These are phyloP conservation scores for Clarias fuscus DNA, from an alignment of 2,797 vertebrate genomes.

Conservation along the genomic window DNA sequence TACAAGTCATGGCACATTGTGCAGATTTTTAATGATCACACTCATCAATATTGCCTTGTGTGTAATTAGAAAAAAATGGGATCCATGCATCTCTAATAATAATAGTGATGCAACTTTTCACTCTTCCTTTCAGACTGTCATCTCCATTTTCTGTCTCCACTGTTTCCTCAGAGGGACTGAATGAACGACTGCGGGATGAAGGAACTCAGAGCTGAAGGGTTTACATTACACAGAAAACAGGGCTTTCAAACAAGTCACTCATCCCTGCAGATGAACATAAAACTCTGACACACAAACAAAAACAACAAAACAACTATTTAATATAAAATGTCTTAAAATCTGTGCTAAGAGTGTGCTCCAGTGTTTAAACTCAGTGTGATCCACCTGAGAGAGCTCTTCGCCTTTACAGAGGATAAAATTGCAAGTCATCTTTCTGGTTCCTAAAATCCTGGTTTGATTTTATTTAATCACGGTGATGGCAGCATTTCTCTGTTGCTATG, in stretches of 20 bases:
- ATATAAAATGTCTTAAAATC: constrained; percentile 19
- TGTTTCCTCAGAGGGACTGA: constrained; percentile 76
- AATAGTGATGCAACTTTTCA: constrained; percentile 14
- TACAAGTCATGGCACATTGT: background rate
- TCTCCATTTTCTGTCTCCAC: constrained; percentile 78
- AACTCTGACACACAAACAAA: constrained; percentile 2
- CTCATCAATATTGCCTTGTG: background rate
- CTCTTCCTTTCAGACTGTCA: constrained; percentile 63
- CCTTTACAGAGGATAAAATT: background rate
- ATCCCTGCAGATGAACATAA: background rate
- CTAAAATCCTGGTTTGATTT: constrained; percentile 17
- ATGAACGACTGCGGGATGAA: constrained; percentile 70
- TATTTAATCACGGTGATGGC: constrained; percentile 2
- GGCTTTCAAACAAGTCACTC: constrained; percentile 5
- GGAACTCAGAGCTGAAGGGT: constrained; percentile 66
- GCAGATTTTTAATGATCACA: background rate
- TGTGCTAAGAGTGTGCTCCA: constrained; percentile 10
- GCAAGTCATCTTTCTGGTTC: constrained; percentile 8
- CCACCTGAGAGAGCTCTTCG: background rate
- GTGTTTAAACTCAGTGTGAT: background rate
- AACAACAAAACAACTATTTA: constrained; percentile 10
- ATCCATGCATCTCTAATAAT: background rate
- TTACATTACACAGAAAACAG: constrained; percentile 59
- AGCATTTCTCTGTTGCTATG: constrained; percentile 19
- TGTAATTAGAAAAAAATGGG: background rate